Evolutionary conservation across 37 sponge, comb jelly and placozoan species (phyloP).

Genomic region (Cliona cf. orientalis): DNA sequence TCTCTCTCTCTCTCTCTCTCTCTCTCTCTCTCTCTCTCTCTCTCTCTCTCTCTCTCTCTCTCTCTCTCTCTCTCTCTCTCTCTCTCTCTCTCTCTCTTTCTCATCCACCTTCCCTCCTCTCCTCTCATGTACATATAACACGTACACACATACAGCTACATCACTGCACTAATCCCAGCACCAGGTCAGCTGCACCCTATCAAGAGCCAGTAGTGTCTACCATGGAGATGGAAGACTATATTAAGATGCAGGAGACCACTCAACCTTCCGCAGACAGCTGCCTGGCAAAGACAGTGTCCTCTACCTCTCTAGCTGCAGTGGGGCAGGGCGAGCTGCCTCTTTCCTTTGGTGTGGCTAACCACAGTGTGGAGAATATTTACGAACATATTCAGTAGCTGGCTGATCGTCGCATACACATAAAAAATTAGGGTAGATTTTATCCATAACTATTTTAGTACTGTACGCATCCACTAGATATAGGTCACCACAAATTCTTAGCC

Average conservation of each 20-base stretch:
- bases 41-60: constrained; percentile 29
- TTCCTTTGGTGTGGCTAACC: background rate
- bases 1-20: constrained; percentile 8
- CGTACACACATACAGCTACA: no score
- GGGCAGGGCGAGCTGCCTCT: background rate
- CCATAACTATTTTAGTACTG: background rate
- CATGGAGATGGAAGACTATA: constrained; percentile 4
- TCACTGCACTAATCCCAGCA: no score
- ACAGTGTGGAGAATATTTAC: constrained; percentile 10
- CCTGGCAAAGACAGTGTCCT: background rate
- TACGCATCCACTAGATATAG: background rate
- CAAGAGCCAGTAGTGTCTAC: no score
- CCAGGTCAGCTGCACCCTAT: no score
- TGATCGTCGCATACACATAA: background rate
- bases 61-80: constrained; percentile 34
- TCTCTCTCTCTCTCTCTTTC: background rate
- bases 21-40: constrained; percentile 26
- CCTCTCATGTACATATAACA: background rate
- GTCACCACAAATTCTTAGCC: background rate
- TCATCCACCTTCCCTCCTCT: no score
- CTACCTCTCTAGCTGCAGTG: background rate
- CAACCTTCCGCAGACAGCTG: no score
- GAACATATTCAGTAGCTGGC: constrained; percentile 9
- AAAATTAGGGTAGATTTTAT: background rate
- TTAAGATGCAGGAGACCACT: no score